Evolutionary conservation across 2,888 invertebrate species (phyloP).

Genomic region (Keiferia lycopersicella): DNA sequence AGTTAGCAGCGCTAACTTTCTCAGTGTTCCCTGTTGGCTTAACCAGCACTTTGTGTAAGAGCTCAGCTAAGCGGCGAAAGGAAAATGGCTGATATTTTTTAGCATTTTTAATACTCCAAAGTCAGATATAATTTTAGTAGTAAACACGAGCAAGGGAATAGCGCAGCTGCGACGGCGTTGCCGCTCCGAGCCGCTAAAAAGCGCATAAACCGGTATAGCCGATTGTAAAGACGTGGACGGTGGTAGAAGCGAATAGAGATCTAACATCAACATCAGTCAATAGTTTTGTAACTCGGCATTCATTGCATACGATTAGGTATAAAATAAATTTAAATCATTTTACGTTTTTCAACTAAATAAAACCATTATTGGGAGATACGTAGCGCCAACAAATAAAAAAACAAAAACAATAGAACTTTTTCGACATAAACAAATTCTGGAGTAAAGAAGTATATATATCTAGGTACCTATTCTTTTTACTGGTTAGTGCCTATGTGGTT

Average conservation of each 20-base stretch:
- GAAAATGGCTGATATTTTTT: conserved; percentile 18
- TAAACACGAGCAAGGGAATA: conserved; percentile 40
- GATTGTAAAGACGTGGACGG: conserved; percentile 51
- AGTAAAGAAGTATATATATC: no score
- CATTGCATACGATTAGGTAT: no score
- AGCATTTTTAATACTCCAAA: conserved; percentile 19
- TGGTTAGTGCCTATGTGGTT: no score
- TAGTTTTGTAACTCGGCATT: no score
- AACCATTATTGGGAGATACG: no score
- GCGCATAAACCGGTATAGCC: conserved; percentile 69
- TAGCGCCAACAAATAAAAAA: no score
- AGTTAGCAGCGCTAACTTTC: not conserved
- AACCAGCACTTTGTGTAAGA: conserved; percentile 11
- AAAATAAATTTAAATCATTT: no score
- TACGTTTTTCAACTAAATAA: no score
- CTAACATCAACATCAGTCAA: no score
- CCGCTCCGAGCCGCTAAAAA: conserved; percentile 65
- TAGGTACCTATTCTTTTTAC: no score
- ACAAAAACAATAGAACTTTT: no score
- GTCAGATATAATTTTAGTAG: conserved; percentile 20
- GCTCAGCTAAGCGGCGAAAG: conserved; percentile 8
- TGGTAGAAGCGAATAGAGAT: conserved; percentile 29
- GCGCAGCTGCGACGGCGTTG: conserved; percentile 61
- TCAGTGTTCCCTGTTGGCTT: conserved; percentile 3
- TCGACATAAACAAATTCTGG: no score